Base-by-base conservation (phyloP, 2,113 vertebrate species). In the Sander vitreus region DNA sequence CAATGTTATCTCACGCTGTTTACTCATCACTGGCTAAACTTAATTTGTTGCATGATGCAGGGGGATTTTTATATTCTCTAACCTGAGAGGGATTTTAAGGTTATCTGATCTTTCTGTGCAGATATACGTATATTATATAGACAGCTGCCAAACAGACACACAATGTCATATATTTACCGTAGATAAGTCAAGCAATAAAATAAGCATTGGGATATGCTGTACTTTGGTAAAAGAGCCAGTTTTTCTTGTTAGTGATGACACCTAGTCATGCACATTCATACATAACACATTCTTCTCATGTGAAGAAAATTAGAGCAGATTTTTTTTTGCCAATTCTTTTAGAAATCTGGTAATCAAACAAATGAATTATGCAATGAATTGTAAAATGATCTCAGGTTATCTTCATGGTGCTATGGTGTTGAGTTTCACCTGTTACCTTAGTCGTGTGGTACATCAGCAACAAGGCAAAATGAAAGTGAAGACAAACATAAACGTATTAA, bases 291-390 rank as follows among this genome's bases (percentile, higher is more conserved):
- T 12, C 4, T 21, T 4, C 4, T 33, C 27, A 39, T 55, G 21
- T 16, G 5, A 65, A 21, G 1, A 23, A 36, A n/a, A 68, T 60
- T 3, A 10, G 5, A 15, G 19, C 4, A 12, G 1, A 7, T 48
- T 25, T 27, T 0, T 63, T 60, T 33, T 43, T 10, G 2, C 13
- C 48, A 13, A 9, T 30, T 57, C 0, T 53, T 19, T 36, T 36
- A 36, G 36, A 39, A 39, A 39, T 36, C 16, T 66, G 16, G 33
- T 19, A 69, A 58, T 5, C 16, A 53, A 53, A 21, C 10, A 25
- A 15, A 88, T 78, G 18, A 85, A 84, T 86, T 60, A 82, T 79
- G 67, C 64, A 89, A 60, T 54, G 53, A 73, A 50, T 0, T 76
- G 65, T 73, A 75, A 83, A 65, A 80, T 82, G 73, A 88, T 71